Percentiles rank a stretch among this genome's conserved stretches.
Conservation (phyloP, 2,797 vertebrate genomes). For the Rhodeus uyekii region DNA sequence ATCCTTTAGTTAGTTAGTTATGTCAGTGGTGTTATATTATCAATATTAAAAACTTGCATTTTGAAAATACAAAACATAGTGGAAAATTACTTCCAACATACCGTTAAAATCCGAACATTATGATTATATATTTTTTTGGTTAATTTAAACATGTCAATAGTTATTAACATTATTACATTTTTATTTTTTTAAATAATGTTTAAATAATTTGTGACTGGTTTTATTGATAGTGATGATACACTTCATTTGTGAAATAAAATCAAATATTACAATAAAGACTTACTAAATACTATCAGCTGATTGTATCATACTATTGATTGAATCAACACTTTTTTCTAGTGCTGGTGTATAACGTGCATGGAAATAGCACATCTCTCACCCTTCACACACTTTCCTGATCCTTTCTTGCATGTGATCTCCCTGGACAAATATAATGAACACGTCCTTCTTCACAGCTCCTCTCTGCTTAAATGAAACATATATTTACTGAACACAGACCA, state of each 20-base stretch:
- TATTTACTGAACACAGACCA: constrained; percentile 29
- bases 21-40: too few species aligned
- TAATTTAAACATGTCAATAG: too few species aligned
- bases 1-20: too few species aligned
- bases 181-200: not conserved
- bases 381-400: constrained; percentile 62
- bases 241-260: not conserved
- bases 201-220: not conserved
- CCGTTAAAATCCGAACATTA: too few species aligned
- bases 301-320: too few species aligned
- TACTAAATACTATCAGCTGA: too few species aligned
- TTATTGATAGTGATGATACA: not conserved
- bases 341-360: not conserved
- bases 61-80: too few species aligned
- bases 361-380: constrained; percentile 52
- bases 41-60: too few species aligned
- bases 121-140: too few species aligned
- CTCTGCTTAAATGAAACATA: constrained; percentile 48
- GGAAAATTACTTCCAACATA: too few species aligned
- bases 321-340: not conserved
- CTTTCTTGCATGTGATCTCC: constrained; percentile 62
- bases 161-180: not conserved
- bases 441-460: constrained; percentile 56
- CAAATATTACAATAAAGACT: not conserved
- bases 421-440: constrained; percentile 65